These are phyloP conservation scores for Genyomyrus donnyi DNA, from an alignment of 2,113 vertebrate genomes.

Conservation along the genomic window DNA sequence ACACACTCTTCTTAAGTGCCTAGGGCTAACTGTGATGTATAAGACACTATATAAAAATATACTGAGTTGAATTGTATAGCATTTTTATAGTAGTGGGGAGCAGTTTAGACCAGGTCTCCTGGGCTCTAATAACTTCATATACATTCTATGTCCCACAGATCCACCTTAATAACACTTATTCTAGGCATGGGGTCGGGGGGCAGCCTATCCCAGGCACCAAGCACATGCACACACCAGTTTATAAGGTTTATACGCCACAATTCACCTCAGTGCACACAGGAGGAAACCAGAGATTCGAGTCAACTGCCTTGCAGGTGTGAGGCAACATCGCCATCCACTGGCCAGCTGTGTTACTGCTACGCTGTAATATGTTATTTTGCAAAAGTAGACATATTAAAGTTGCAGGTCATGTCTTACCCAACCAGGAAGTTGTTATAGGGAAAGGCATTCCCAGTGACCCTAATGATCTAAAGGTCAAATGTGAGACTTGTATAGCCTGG, in stretches of 20 bases:
- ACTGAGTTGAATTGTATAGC: background rate
- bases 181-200: background rate
- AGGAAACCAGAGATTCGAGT: background rate
- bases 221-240: background rate
- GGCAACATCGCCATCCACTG: background rate
- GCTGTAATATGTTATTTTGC: background rate
- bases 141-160: background rate
- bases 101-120: background rate
- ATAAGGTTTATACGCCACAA: background rate
- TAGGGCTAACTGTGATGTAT: background rate
- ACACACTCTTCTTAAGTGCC: background rate
- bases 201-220: background rate
- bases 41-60: background rate
- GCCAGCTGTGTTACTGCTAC: background rate
- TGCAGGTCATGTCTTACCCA: background rate
- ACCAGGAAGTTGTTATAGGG: background rate
- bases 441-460: background rate
- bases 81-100: background rate
- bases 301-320: background rate
- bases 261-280: background rate
- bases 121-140: background rate
- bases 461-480: background rate
- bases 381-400: background rate
- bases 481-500: background rate
- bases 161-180: background rate